Evolutionary conservation across 1,140 invertebrate species (phyloP).

Genomic region (Drosophila ficusphila): DNA sequence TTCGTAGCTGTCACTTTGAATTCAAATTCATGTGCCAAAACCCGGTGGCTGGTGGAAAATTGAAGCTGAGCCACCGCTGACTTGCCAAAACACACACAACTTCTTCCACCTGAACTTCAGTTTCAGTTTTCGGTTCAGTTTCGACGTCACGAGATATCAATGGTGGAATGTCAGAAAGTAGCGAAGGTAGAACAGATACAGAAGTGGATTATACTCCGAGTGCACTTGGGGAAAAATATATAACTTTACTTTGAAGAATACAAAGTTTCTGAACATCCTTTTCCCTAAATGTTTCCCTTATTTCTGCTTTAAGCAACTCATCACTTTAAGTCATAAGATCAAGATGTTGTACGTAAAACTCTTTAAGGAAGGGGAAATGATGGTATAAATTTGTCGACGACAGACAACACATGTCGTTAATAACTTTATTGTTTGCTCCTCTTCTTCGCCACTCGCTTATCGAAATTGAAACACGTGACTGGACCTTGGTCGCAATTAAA

Average conservation of each 20-base stretch:
- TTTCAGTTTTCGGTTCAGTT: conserved; percentile 10
- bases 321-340: conserved; percentile 42
- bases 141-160: conserved; percentile 18
- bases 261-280: conserved; percentile 2
- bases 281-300: background rate
- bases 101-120: background rate
- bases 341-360: conserved; percentile 38
- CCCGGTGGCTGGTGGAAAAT: conserved; percentile 17
- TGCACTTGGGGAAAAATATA: background rate
- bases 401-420: conserved; percentile 71
- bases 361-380: conserved; percentile 1
- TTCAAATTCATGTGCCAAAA: conserved; percentile 36
- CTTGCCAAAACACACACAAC: conserved; percentile 22
- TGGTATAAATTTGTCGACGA: conserved; percentile 43
- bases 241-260: background rate
- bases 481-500: conserved; percentile 64
- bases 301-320: conserved; percentile 12
- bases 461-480: conserved; percentile 33
- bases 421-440: conserved; percentile 56
- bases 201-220: background rate
- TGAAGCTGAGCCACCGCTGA: conserved; percentile 33
- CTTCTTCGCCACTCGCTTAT: conserved; percentile 1
- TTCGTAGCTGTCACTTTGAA: conserved; percentile 15
- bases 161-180: background rate
- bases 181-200: background rate